A percentile compares a stretch with the other conserved stretches of the same genome.
Evolutionary conservation across 2,113 vertebrate species (phyloP).

Genomic region (Amazona vittata): DNA sequence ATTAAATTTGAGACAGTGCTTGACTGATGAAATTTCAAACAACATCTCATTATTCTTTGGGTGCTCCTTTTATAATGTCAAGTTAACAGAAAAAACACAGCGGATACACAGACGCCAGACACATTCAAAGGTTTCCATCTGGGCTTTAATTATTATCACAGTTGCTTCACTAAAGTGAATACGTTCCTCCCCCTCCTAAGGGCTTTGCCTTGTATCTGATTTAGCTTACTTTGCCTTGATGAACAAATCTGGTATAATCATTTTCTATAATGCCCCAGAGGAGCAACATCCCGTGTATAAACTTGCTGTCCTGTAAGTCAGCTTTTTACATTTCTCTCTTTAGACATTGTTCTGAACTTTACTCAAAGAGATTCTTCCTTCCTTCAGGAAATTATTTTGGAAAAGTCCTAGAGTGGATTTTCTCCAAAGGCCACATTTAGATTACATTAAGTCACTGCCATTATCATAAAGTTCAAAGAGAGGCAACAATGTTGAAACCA

Average conservation of each 20-base stretch:
- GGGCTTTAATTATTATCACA: constrained; percentile 59
- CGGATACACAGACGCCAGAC: constrained; percentile 34
- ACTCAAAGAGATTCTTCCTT: neutral
- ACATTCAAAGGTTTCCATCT: constrained; percentile 62
- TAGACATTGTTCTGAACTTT: constrained; percentile 3
- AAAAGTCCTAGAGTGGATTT: constrained; percentile 7
- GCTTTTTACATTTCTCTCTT: constrained; percentile 20
- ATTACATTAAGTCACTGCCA: constrained; percentile 9
- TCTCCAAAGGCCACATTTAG: constrained; percentile 21
- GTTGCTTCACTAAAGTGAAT: constrained; percentile 61
- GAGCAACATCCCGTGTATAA: constrained; percentile 43
- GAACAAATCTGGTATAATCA: constrained; percentile 61
- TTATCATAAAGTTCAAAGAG: neutral
- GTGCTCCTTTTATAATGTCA: constrained; percentile 64
- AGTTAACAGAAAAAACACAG: constrained; percentile 57
- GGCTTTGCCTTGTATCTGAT: constrained; percentile 58
- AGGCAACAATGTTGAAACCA: neutral
- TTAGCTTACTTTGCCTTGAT: constrained; percentile 60
- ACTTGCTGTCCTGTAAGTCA: constrained; percentile 10
- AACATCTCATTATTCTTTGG: constrained; percentile 51
- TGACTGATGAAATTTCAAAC: constrained; percentile 68
- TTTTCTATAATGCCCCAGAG: constrained; percentile 45
- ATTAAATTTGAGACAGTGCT: constrained; percentile 57
- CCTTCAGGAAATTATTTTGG: constrained; percentile 50
- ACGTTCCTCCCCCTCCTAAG: constrained; percentile 31